phyloP scores from a whole-genome alignment of 2,797 vertebrate genomes.

The Scolopax bukidnonensis region DNA sequence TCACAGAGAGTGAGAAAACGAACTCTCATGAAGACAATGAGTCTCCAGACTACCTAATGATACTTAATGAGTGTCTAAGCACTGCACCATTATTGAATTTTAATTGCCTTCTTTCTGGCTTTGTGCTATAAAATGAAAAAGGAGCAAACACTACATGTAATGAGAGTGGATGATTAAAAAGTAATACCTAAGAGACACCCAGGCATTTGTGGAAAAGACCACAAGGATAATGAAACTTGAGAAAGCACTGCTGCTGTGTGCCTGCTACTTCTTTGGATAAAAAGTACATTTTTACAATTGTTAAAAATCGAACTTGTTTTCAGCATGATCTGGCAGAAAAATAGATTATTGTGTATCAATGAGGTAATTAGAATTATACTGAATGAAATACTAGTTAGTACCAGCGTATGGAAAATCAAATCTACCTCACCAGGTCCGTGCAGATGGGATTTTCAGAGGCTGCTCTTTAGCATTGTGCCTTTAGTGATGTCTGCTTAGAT shows the following conservation, averaged over 20 bases:
- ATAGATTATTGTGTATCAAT: neutral
- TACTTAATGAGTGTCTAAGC: slow-evolving; percentile 65
- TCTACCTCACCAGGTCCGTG: neutral
- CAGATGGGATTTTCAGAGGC: neutral
- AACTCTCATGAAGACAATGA: slow-evolving; percentile 20
- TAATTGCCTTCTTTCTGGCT: slow-evolving; percentile 59
- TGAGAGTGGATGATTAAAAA: slow-evolving; percentile 46
- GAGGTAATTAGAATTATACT: neutral
- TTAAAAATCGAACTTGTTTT: neutral
- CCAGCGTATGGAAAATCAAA: neutral
- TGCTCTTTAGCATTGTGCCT: neutral
- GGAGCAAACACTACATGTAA: neutral
- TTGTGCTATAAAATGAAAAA: slow-evolving; percentile 41
- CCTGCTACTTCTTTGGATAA: neutral
- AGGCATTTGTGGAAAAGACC: neutral
- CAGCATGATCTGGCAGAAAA: neutral
- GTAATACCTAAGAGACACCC: slow-evolving; percentile 2
- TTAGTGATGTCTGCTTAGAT: neutral
- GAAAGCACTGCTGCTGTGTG: neutral
- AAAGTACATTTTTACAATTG: neutral
- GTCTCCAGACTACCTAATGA: slow-evolving; percentile 61
- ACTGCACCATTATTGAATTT: slow-evolving; percentile 54
- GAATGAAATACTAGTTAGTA: neutral
- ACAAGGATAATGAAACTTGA: neutral
- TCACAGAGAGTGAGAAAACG: neutral